A percentile compares a stretch with the other conserved stretches of the same genome.
phyloP scores from a whole-genome alignment of 1,140 invertebrate species.

The Drosophila grimshawi region DNA sequence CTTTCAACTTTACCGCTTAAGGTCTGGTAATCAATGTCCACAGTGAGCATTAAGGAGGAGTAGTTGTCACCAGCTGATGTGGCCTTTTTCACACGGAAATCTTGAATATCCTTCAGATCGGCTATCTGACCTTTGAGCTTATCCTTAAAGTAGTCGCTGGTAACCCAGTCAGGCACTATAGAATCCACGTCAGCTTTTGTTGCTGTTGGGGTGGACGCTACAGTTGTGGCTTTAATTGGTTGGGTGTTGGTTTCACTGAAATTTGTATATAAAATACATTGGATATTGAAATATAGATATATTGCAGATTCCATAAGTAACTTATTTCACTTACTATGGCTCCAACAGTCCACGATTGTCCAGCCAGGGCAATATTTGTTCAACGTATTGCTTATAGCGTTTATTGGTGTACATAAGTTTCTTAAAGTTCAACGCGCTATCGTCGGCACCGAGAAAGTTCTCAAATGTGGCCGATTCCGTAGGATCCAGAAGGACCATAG shows the following conservation, averaged over 20 bases:
- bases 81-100: slow-evolving; percentile 31
- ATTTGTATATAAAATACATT: not conserved
- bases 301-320: not conserved
- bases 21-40: slow-evolving; percentile 45
- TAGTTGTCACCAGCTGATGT: slow-evolving; percentile 37
- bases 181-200: slow-evolving; percentile 4
- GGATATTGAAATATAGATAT: not conserved
- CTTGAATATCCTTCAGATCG: slow-evolving; percentile 27
- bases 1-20: not conserved
- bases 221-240: not conserved
- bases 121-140: slow-evolving; percentile 20
- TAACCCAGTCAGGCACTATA: slow-evolving; percentile 20
- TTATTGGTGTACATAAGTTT: slow-evolving; percentile 57
- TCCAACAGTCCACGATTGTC: slow-evolving; percentile 72
- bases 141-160: slow-evolving; percentile 36
- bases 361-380: slow-evolving; percentile 70
- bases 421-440: slow-evolving; percentile 49
- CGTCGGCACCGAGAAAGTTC: slow-evolving; percentile 53
- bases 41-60: slow-evolving; percentile 29
- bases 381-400: slow-evolving; percentile 50
- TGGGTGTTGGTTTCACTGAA: slow-evolving; percentile 11
- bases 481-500: slow-evolving; percentile 67
- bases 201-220: not conserved
- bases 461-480: slow-evolving; percentile 60
- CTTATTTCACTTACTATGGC: slow-evolving; percentile 42